A percentile compares a stretch with the other conserved stretches of the same genome.
Evolutionary conservation across 2,888 invertebrate species (phyloP).

Genomic region (Hypselothyrea guttata): DNA sequence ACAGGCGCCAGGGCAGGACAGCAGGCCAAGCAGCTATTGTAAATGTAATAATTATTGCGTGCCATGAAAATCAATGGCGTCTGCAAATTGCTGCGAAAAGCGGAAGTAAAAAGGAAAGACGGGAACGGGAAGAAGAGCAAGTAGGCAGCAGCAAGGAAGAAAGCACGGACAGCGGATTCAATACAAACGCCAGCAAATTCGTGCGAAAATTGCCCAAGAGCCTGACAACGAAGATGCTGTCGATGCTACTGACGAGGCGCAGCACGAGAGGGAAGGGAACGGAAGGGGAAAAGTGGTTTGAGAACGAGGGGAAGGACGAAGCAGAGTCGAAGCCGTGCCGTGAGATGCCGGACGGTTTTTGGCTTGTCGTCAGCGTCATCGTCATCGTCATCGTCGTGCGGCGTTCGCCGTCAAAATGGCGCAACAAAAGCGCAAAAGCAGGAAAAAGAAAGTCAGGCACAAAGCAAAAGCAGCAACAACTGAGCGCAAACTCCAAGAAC

Average conservation of each 20-base stretch:
- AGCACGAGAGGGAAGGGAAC: slow-evolving; percentile 9
- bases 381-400: slow-evolving; percentile 5
- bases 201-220: slow-evolving; percentile 56
- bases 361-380: slow-evolving; percentile 10
- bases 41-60: slow-evolving; percentile 57
- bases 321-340: background rate
- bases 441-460: slow-evolving; percentile 63
- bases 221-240: slow-evolving; percentile 42
- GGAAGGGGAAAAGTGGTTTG: background rate
- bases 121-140: slow-evolving; percentile 7
- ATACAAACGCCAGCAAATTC: slow-evolving; percentile 40
- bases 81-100: slow-evolving; percentile 57
- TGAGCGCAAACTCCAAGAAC: slow-evolving; percentile 67
- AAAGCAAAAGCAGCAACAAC: slow-evolving; percentile 75
- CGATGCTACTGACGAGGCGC: slow-evolving; percentile 25
- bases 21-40: slow-evolving; percentile 1
- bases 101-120: slow-evolving; percentile 43
- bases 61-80: slow-evolving; percentile 64
- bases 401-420: slow-evolving; percentile 46
- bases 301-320: slow-evolving; percentile 1
- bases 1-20: slow-evolving; percentile 17
- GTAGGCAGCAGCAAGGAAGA: background rate
- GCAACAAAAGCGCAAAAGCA: slow-evolving; percentile 73
- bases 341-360: no score
- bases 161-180: slow-evolving; percentile 13